phyloP scores from a whole-genome alignment of 2,888 invertebrate species.

The Nycteola revayana region DNA sequence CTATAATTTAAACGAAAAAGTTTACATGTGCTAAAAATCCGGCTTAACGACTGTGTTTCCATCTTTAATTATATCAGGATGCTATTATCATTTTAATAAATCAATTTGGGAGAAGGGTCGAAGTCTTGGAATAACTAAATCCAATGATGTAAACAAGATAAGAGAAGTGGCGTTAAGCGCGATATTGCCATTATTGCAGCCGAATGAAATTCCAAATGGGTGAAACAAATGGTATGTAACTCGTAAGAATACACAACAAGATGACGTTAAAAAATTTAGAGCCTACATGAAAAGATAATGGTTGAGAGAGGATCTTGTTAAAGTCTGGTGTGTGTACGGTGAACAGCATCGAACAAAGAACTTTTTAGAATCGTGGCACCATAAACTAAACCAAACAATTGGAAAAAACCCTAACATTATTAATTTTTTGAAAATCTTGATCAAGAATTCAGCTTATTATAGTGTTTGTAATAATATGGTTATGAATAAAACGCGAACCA shows the following conservation, averaged over 20 bases:
- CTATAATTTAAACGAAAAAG: too few relatives aligned
- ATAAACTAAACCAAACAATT: neutral
- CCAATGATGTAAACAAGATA: slow-evolving; percentile 9
- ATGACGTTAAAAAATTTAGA: slow-evolving; percentile 1
- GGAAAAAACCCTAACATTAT: neutral
- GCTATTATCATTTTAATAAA: slow-evolving; percentile 5
- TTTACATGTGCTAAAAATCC: too few relatives aligned
- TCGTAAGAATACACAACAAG: slow-evolving; percentile 10
- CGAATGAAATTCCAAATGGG: slow-evolving; percentile 5
- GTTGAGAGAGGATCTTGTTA: neutral
- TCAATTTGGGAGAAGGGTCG: slow-evolving; percentile 8
- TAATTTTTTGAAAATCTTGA: neutral
- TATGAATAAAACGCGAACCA: neutral
- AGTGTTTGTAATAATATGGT: neutral
- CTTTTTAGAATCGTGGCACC: neutral
- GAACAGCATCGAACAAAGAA: neutral
- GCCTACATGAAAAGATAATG: slow-evolving; percentile 1
- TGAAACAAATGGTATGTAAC: slow-evolving; percentile 1
- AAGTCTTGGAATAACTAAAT: slow-evolving; percentile 11
- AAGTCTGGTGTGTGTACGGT: slow-evolving; percentile 14
- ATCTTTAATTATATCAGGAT: too few relatives aligned
- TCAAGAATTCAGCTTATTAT: neutral
- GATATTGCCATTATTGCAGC: slow-evolving; percentile 13
- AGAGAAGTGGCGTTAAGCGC: slow-evolving; percentile 14
- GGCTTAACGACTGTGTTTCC: too few relatives aligned